Conservation (phyloP, 2,113 vertebrate genomes). For the Lucifuga dentata region DNA sequence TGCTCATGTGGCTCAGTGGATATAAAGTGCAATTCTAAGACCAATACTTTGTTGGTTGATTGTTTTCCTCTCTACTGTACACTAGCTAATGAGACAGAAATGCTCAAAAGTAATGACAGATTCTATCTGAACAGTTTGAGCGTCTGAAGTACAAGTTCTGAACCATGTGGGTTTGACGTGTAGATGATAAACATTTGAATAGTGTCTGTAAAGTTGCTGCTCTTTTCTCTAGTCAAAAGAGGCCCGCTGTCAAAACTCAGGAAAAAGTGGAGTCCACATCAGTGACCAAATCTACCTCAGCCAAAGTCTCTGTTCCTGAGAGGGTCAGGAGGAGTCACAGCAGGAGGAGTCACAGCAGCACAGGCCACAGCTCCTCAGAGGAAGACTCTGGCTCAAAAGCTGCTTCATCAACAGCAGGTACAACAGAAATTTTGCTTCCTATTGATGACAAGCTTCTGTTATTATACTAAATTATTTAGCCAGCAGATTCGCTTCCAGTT, state of each 20-base stretch:
- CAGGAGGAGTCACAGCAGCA: constrained; percentile 68
- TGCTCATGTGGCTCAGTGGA: neutral
- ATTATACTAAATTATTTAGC: no score
- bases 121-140: no score
- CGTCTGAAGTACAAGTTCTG: no score
- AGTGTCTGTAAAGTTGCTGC: neutral
- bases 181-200: no score
- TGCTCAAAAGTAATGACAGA: no score
- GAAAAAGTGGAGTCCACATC: constrained; percentile 79
- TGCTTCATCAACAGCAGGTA: constrained; percentile 87
- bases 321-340: constrained; percentile 68
- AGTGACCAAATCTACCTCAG: constrained; percentile 90
- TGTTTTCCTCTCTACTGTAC: neutral
- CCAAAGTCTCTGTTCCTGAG: constrained; percentile 82
- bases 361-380: constrained; percentile 81
- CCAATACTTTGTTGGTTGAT: no score
- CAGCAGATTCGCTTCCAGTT: no score
- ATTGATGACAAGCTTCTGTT: no score
- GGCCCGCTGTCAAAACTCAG: constrained; percentile 87
- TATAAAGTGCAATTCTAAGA: no score
- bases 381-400: constrained; percentile 82
- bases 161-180: no score
- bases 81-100: neutral
- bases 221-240: constrained; percentile 76
- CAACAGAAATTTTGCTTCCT: neutral